Base-by-base conservation (phyloP, 2,113 vertebrate genomes). In the Pygoscelis adeliae region DNA sequence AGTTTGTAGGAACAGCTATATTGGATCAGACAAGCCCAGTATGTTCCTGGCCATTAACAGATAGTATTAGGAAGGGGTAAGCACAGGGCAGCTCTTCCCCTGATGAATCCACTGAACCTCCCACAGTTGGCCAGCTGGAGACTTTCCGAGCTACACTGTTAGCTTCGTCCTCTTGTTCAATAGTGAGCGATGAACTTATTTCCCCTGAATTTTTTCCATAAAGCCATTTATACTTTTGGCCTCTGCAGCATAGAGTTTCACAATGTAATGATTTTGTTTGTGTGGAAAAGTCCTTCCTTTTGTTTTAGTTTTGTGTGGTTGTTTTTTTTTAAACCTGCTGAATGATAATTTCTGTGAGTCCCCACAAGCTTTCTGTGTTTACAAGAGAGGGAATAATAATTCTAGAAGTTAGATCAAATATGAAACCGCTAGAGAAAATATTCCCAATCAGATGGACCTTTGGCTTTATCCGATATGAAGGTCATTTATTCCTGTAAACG, bases 211-310 rank as follows among this genome's bases (percentile, higher is more conserved):
- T 74, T 73, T 93, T 96, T 96, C 94, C 93, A 38, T 77, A 50
- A 90, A 90, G n/a, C 20, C 76, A 21, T 91, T 96, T 50, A 42
- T 78, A 13, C 42, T 96, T 95, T 84, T 96, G 95, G 93, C 89
- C 26, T 78, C 69, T 74, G 63, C 59, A 83, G 29, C 14, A 2
- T 0, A 32, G 62, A 77, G 38, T 97, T 97, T 95, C 94, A 94
- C 87, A 96, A 94, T 70, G 46, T 96, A 96, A 96, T 94, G 83
- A 32, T 95, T 92, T 95, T 97, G 96, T 96, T 97, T 97, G 62
- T 95, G 90, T 90, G 85, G 65, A 93, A 93, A 93, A 16, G 29
- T 46, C 62, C 52, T 84, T 89, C 56, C 72, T 91, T 84, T 96
- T 62, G 56, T 71, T 94, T 86, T 30, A 59, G 46, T 90, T 70